Evolutionary conservation across 2,888 invertebrate genomes (phyloP).

Genomic region (Thymelicus sylvestris): DNA sequence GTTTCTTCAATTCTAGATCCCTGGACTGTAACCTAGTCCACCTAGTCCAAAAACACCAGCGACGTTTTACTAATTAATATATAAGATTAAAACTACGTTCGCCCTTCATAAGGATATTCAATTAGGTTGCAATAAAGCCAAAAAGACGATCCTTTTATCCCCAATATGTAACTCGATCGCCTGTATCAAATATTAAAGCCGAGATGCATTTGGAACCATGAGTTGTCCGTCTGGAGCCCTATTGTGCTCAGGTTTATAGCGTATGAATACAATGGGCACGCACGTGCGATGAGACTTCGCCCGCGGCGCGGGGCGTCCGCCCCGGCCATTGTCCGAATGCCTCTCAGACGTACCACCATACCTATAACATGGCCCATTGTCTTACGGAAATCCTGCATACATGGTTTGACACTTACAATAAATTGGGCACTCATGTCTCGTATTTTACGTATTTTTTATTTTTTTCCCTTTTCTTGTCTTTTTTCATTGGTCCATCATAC

Average conservation of each 20-base stretch:
- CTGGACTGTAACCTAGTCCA: no score
- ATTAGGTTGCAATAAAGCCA: conserved; percentile 24
- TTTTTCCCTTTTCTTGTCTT: background rate
- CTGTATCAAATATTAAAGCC: conserved; percentile 34
- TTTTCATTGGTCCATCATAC: background rate
- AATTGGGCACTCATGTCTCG: conserved; percentile 54
- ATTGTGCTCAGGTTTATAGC: conserved; percentile 54
- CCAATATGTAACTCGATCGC: conserved; percentile 29
- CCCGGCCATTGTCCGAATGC: conserved; percentile 67
- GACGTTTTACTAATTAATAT: background rate
- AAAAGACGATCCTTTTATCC: conserved; percentile 13
- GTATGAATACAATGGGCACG: conserved; percentile 73
- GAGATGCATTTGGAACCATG: conserved; percentile 34
- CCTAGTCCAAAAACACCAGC: no score
- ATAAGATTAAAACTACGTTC: background rate
- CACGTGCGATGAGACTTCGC: conserved; percentile 68
- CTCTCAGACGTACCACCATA: conserved; percentile 38
- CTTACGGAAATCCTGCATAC: conserved; percentile 74
- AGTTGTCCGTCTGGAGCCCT: conserved; percentile 44
- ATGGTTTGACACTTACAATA: conserved; percentile 70
- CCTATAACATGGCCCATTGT: conserved; percentile 62
- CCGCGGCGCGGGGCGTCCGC: conserved; percentile 48
- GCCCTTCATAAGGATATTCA: conserved; percentile 5
- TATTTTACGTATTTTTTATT: conserved; percentile 37
- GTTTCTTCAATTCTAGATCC: no score